A percentile compares a stretch with the other conserved stretches of the same genome.
phyloP scores from a whole-genome alignment of 2,888 invertebrate species.

The Acanthococcus lagerstroemiae region DNA sequence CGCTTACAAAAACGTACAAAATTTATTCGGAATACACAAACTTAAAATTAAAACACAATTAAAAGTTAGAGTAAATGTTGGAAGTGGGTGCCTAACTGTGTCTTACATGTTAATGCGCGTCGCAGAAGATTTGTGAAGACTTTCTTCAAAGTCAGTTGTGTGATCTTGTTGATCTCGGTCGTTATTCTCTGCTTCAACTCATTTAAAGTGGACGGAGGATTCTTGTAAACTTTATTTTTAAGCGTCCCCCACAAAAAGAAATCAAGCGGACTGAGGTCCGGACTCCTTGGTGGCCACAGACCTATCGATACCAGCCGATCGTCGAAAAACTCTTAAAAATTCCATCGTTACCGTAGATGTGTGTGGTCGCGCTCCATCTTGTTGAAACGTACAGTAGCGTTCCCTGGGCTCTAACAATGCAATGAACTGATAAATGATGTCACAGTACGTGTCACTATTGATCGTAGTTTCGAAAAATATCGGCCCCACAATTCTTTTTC shows the following conservation, averaged over 20 bases:
- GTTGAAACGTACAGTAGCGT: too few relatives aligned
- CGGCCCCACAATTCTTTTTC: too few relatives aligned
- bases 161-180: neutral
- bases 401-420: too few relatives aligned
- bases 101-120: neutral
- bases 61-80: neutral
- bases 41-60: too few relatives aligned
- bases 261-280: slow-evolving; percentile 17
- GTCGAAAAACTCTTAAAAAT: slow-evolving; percentile 5
- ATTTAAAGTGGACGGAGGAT: neutral
- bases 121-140: neutral
- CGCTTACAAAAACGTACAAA: too few relatives aligned
- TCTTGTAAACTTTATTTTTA: neutral
- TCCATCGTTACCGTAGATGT: too few relatives aligned
- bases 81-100: neutral
- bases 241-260: slow-evolving; percentile 13
- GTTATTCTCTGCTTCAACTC: neutral
- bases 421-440: too few relatives aligned
- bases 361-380: too few relatives aligned
- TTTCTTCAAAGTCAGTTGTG: neutral
- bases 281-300: slow-evolving; percentile 12
- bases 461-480: too few relatives aligned
- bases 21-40: too few relatives aligned
- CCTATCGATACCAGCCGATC: slow-evolving; percentile 12
- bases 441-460: too few relatives aligned